Base-by-base conservation (phyloP, 2,797 vertebrate species). In the Anomalospiza imberbis region DNA sequence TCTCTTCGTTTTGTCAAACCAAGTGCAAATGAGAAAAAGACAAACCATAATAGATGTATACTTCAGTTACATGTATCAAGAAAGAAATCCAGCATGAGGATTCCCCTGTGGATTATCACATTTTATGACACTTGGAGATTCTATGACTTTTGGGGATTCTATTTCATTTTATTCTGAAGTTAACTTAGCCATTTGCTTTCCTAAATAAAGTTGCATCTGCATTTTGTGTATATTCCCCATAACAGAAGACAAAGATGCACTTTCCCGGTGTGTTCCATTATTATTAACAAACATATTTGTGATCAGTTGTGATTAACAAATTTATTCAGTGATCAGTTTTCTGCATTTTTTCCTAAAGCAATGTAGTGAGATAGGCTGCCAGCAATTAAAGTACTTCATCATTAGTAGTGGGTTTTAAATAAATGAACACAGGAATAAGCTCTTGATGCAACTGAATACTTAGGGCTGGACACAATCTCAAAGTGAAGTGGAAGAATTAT, bases 41-140 rank as follows among this genome's bases (percentile, higher is more conserved):
- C 3, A 67, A 71, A 74, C 9, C 6, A 15, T 36, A 55, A 57
- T 22, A 73, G 45, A 80, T 5, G 10, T 0, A 0, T 47, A 58
- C n/a, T 68, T 88, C 51, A 65, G 32, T 7, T 67, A 75, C 34
- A 47, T 20, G 5, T 22, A 50, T 42, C 34, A 72, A 77, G 21
- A 88, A 67, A 83, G 5, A 91, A 77, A 88, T n/a, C 25, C 54
- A 78, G n/a, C 31, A 72, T 38, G 32, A 65, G 17, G n/a, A 61
- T 65, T 85, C 31, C 17, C 15, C 14, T 29, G 25, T 13, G 7
- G 19, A 74, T 73, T 42, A 63, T 5, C 17, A 44, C 6, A 19
- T 48, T 9, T 15, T 74, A 14, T 75, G 28, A 82, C 3, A 19
- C 89, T 50, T 2, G 2, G 25, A 22, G 21, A 72, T 65, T 61